These are phyloP conservation scores for Drosophila biarmipes DNA, from an alignment of 1,140 invertebrate genomes.

Conservation along the genomic window DNA sequence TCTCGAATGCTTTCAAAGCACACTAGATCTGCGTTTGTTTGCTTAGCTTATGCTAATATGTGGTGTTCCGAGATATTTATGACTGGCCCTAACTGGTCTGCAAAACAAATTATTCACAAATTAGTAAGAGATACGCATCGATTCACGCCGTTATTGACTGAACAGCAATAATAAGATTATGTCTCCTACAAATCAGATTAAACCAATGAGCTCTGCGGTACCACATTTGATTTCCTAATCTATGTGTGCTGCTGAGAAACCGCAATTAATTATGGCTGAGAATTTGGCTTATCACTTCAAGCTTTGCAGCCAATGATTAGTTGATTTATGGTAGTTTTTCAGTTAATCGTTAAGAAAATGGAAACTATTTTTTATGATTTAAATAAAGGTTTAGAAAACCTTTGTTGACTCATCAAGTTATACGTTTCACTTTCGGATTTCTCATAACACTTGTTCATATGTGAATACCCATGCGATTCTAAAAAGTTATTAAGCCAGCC, in stretches of 20 bases:
- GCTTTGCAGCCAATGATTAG: neutral
- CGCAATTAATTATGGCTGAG: neutral
- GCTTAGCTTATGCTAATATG: constrained; percentile 32
- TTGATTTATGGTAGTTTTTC: constrained; percentile 4
- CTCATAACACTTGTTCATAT: constrained; percentile 6
- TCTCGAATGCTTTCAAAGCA: constrained; percentile 17
- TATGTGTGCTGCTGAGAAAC: neutral
- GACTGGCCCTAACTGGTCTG: constrained; percentile 12
- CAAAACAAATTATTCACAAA: constrained; percentile 23
- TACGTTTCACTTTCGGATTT: constrained; percentile 25
- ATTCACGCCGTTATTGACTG: neutral
- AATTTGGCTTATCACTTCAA: neutral
- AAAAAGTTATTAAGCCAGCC: constrained; percentile 8
- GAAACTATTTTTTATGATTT: neutral
- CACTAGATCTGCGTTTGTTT: constrained; percentile 17
- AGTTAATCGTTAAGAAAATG: neutral
- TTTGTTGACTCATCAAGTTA: constrained; percentile 28
- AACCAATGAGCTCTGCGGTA: neutral
- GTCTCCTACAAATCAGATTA: constrained; percentile 22
- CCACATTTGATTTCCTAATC: neutral
- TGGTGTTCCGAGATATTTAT: constrained; percentile 14
- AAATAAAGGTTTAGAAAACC: constrained; percentile 17
- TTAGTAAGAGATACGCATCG: constrained; percentile 29
- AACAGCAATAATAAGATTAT: constrained; percentile 20
- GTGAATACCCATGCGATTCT: neutral